Percentiles rank a stretch among this genome's conserved stretches.
phyloP scores from a whole-genome alignment of 2,888 invertebrate genomes.

The Ormyrus labotus region DNA sequence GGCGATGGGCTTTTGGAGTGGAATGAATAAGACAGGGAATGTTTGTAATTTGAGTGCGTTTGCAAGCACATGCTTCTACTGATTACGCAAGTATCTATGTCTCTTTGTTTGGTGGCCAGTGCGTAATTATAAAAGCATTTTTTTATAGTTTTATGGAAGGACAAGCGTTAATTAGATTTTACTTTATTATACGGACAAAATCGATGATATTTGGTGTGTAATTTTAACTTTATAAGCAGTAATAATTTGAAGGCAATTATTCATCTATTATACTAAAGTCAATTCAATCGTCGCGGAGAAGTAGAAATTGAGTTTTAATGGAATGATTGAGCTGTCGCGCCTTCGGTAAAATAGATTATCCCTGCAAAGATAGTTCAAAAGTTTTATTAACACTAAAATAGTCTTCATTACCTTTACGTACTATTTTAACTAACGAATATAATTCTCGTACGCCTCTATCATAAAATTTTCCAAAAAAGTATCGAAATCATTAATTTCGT shows the following conservation, averaged over 20 bases:
- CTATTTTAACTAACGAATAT: not conserved
- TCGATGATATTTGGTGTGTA: not conserved
- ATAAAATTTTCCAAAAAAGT: too few relatives aligned
- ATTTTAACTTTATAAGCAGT: conserved; percentile 2
- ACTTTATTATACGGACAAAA: not conserved
- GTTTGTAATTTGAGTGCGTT: too few relatives aligned
- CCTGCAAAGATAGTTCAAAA: not conserved
- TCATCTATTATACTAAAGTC: conserved; percentile 11
- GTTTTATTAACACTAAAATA: not conserved
- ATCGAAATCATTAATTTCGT: too few relatives aligned
- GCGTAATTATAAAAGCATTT: not conserved
- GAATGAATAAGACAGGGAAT: too few relatives aligned
- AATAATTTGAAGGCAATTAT: conserved; percentile 14
- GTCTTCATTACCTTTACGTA: not conserved
- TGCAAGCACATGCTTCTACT: too few relatives aligned
- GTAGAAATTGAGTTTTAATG: conserved; percentile 9
- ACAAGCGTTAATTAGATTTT: not conserved
- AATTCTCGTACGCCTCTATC: not conserved
- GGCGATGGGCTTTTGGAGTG: too few relatives aligned
- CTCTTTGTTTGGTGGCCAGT: too few relatives aligned
- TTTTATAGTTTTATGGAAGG: not conserved
- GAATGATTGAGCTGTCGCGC: not conserved
- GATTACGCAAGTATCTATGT: too few relatives aligned
- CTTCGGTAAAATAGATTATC: not conserved
- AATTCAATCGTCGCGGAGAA: conserved; percentile 10